Base-by-base conservation (phyloP, 1,140 invertebrate genomes). In the Eupeodes corollae region DNA sequence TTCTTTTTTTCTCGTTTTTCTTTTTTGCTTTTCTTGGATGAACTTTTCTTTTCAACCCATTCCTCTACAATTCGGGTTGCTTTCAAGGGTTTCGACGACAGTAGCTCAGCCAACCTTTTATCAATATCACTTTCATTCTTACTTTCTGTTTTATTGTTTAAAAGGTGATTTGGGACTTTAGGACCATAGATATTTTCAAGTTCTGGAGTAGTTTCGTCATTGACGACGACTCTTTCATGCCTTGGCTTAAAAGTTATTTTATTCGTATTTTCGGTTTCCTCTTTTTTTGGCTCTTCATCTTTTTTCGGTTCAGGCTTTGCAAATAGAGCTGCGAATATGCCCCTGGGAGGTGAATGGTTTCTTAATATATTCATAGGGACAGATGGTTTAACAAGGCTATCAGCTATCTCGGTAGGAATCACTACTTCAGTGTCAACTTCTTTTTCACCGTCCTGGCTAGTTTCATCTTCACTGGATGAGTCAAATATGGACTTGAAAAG, bases 281-380 rank as follows among this genome's bases (percentile, higher is more conserved):
- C 42, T 6, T 37, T 40, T 50, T 48, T 37, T 32, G 44, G 38
- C 44, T 52, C 39, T 54, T 18, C 1, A 33, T 6, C 44, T 37
- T 26, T 15, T 19, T 30, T 39, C 31, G 31, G n/a, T 19, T 13
- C n/a, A 5, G 58, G 52, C 3, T 56, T 30, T 30, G 45, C 54
- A 9, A 56, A 79, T 18, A 88, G 66, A 50, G 83, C 80, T 0
- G 82, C 82, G 56, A 88, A 88, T 44, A 86, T 83, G 2, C 83
- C 83, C 49, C 79, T 71, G 1, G 81, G 78, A 1, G 82, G 81
- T 6, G 80, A 83, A 10, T 67, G 74, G 47, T 83, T 85, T 44
- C 79, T 72, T 51, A 78, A 66, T 1, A 71, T 41, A 59, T 78
- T 78, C 14, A 67, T 55, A 6, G 66, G 58, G 1, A 49, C 52